Evolutionary conservation across 2,113 vertebrate species (phyloP).

Genomic region (Corapipo altera): DNA sequence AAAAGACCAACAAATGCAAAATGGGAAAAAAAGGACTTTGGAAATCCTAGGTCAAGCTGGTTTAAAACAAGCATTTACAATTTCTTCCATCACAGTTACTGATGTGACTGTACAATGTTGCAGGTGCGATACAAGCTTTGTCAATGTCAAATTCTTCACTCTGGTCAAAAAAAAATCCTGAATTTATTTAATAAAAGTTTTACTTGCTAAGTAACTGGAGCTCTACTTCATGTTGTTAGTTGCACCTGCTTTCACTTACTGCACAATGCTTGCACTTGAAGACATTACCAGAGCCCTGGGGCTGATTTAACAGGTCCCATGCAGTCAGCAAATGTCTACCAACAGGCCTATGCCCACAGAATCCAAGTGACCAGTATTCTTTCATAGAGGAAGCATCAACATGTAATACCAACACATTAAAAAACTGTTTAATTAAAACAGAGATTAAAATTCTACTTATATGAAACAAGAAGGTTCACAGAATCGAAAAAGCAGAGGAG

Average conservation of each 20-base stretch:
- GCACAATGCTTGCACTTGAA: not conserved
- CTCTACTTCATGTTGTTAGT: not conserved
- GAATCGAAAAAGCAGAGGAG: not conserved
- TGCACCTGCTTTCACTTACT: not conserved
- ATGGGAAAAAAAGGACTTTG: not conserved
- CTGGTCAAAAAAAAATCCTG: slow-evolving; percentile 64
- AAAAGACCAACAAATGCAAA: not conserved
- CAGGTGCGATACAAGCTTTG: slow-evolving; percentile 27
- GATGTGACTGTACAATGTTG: slow-evolving; percentile 31
- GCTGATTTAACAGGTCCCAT: not conserved
- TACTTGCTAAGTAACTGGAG: slow-evolving; percentile 67
- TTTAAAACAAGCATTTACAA: slow-evolving; percentile 41
- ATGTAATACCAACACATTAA: not conserved
- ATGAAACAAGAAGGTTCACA: not conserved
- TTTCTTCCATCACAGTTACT: slow-evolving; percentile 44
- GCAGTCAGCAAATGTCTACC: not conserved
- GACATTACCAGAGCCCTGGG: not conserved
- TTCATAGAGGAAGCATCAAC: not conserved
- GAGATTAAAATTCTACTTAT: not conserved
- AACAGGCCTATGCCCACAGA: not conserved
- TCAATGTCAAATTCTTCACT: slow-evolving; percentile 66
- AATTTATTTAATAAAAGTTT: slow-evolving; percentile 82
- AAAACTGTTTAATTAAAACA: not conserved
- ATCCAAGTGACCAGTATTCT: not conserved
- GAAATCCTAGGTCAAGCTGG: not conserved